These are phyloP conservation scores for Tursiops truncatus DNA, from an alignment of 2,113 vertebrate species.

Conservation along the genomic window DNA sequence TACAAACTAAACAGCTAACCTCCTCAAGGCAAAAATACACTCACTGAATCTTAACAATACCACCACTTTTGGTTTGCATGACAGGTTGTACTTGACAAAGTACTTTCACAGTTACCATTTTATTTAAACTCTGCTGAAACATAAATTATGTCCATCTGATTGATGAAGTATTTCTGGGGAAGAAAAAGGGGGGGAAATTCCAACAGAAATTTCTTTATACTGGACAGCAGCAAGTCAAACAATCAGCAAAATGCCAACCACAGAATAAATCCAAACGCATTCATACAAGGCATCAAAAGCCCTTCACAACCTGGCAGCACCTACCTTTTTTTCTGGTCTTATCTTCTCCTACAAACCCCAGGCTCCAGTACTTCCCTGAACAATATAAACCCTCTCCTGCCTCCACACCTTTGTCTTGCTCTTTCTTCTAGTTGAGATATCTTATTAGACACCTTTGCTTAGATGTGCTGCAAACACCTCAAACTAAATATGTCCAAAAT, in stretches of 20 bases:
- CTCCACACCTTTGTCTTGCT: neutral
- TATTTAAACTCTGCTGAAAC: slow-evolving; percentile 34
- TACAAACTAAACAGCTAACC: neutral
- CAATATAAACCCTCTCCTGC: neutral
- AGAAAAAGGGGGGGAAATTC: neutral
- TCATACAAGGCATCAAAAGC: slow-evolving; percentile 12
- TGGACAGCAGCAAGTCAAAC: neutral
- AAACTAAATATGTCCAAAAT: neutral
- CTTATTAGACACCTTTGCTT: neutral
- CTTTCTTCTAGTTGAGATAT: neutral
- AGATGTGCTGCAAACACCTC: neutral
- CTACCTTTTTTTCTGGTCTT: neutral
- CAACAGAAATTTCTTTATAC: neutral
- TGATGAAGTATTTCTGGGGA: neutral
- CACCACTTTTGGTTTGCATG: neutral
- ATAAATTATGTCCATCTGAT: neutral
- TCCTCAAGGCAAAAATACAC: neutral
- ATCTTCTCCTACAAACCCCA: slow-evolving; percentile 3
- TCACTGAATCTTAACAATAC: neutral
- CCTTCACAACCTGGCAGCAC: neutral
- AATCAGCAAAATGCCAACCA: neutral
- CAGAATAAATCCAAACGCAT: slow-evolving; percentile 25
- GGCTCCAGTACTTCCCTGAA: neutral
- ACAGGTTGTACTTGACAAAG: neutral
- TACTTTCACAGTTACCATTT: slow-evolving; percentile 18